Conservation (phyloP, 2,888 invertebrate species). For the Baccha elongata region DNA sequence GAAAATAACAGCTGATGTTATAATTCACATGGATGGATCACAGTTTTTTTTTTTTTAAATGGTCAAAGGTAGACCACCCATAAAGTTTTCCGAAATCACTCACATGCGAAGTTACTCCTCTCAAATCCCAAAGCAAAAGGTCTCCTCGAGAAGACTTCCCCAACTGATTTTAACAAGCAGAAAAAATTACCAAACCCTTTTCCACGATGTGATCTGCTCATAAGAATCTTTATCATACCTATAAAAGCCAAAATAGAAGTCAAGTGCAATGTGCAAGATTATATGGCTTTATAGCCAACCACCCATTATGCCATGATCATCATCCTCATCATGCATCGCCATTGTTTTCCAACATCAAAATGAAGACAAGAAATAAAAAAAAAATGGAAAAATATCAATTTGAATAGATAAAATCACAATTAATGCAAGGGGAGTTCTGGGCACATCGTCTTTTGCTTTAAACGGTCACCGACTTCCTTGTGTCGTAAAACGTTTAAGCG, state of each 20-base stretch:
- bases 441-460: slow-evolving; percentile 1
- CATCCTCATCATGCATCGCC: slow-evolving; percentile 46
- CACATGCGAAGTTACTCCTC: background rate
- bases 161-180: slow-evolving; percentile 57
- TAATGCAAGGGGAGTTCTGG: slow-evolving; percentile 51
- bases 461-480: slow-evolving; percentile 49
- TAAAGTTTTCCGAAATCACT: background rate
- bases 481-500: slow-evolving; percentile 46
- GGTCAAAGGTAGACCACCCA: slow-evolving; percentile 14
- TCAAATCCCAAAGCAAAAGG: background rate
- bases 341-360: slow-evolving; percentile 51
- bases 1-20: no score
- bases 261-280: slow-evolving; percentile 43
- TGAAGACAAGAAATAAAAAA: background rate
- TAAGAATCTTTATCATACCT: slow-evolving; percentile 18
- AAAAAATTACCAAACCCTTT: slow-evolving; percentile 51
- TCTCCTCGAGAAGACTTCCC: slow-evolving; percentile 19
- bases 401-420: slow-evolving; percentile 72
- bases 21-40: no score
- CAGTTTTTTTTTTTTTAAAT: no score
- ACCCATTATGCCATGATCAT: slow-evolving; percentile 17
- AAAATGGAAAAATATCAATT: slow-evolving; percentile 60
- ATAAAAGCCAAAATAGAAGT: slow-evolving; percentile 50
- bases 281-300: slow-evolving; percentile 6
- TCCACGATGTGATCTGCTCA: slow-evolving; percentile 38